These are phyloP conservation scores for Temnothorax rugatulus DNA, from an alignment of 2,888 invertebrate genomes.

Conservation along the genomic window DNA sequence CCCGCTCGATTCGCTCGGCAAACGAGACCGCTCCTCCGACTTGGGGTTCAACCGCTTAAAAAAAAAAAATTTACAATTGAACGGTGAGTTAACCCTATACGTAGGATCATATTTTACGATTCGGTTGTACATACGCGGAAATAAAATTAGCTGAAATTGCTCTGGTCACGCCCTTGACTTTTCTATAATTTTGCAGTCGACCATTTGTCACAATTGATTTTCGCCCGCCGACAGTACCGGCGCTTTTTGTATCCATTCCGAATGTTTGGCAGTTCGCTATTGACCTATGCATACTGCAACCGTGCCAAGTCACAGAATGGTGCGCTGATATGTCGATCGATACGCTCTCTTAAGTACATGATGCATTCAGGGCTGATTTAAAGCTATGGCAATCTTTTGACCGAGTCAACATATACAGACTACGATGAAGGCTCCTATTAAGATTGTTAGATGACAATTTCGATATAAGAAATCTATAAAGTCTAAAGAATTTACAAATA, in stretches of 20 bases:
- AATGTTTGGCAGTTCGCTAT: conserved; percentile 40
- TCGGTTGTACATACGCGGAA: neutral
- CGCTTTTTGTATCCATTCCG: conserved; percentile 37
- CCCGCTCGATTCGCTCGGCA: conserved; percentile 27
- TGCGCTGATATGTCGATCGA: conserved; percentile 1
- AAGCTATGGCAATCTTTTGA: conserved; percentile 11
- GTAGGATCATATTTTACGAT: neutral
- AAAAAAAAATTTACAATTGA: neutral
- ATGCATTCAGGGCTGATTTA: neutral
- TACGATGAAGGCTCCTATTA: neutral
- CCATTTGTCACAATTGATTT: conserved; percentile 5
- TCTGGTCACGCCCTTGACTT: neutral
- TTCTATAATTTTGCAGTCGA: neutral
- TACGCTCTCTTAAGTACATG: neutral
- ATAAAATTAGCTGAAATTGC: neutral
- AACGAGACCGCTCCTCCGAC: neutral
- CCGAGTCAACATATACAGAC: too few species aligned
- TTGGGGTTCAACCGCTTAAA: neutral
- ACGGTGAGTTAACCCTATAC: neutral
- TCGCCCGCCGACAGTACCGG: neutral
- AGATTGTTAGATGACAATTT: neutral
- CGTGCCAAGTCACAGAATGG: conserved; percentile 11
- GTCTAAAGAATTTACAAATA: neutral
- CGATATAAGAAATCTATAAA: neutral
- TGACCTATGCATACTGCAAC: conserved; percentile 9